Conservation (phyloP, 2,113 vertebrate species). For the Pseudopipra pipra region DNA sequence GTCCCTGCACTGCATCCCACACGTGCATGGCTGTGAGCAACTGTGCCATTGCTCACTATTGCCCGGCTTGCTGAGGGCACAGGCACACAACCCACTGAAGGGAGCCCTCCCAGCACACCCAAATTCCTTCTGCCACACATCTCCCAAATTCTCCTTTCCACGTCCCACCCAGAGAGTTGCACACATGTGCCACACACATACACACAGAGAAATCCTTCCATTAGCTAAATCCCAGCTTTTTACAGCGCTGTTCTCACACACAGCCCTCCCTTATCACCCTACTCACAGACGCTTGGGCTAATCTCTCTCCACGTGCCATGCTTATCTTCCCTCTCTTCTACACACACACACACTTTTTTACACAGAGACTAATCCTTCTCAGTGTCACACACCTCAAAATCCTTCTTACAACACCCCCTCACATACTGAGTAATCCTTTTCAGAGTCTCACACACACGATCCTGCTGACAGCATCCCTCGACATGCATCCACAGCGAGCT, state of each 20-base stretch:
- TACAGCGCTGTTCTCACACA: fast-evolving
- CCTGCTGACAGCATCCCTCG: neutral
- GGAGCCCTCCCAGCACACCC: neutral
- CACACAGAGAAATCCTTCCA: neutral
- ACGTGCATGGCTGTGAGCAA: fast-evolving
- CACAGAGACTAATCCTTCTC: constrained; percentile 36
- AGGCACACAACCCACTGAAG: fast-evolving
- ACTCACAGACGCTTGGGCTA: fast-evolving
- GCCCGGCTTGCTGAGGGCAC: fast-evolving
- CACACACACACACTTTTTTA: neutral
- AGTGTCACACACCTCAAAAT: constrained; percentile 34
- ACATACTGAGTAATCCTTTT: constrained; percentile 29
- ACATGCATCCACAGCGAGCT: fast-evolving
- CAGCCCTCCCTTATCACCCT: neutral
- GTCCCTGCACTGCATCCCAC: fast-evolving
- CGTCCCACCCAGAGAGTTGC: fast-evolving
- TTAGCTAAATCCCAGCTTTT: neutral
- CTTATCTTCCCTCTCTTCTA: constrained; percentile 20
- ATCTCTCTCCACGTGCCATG: neutral
- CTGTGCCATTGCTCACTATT: fast-evolving
- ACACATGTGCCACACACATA: neutral
- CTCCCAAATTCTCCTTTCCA: neutral
- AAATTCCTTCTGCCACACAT: neutral
- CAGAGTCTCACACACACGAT: neutral
- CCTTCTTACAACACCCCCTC: constrained; percentile 16